Evolutionary conservation across 1,140 invertebrate genomes (phyloP), one percentile per base, ranked within the genome.

Genomic region (Scylla paramamosain): DNA sequence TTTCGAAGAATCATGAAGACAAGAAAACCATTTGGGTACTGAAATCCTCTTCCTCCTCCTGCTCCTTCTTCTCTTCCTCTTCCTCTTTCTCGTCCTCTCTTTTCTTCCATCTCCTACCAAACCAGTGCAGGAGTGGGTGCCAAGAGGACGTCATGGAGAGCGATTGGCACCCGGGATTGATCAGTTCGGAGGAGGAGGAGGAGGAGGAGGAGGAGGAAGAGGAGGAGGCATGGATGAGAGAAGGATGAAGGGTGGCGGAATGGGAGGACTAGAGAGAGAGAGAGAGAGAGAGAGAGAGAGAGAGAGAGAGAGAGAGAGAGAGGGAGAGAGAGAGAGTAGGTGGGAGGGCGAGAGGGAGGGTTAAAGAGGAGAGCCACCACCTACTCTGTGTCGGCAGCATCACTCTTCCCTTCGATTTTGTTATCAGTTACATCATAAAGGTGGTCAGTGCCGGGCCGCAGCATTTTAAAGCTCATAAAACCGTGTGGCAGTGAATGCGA

Each of bases 131-230:
- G 83, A 67, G 90, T 92, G 91, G 77, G 94, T 95, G 94, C 91
- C 94, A 95, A 92, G 91, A 95, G 91, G 94, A 94, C 91, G 94
- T 92, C 94, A 95, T 92, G 90, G 94, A 92, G 93, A 94, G 94
- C 94, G 91, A 95, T 95, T 95, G 94, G 94, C 94, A 95, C 94
- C 91, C 90, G n/a, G 94, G 94, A 95, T 95, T 95, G 94, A 95
- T 95, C 94, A 92, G 94, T 91, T 86, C 48, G 89, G 52, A 91
- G 84, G 39, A 91, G 67, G 67, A 82, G 28, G 67, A 82, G 82
- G 83, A 82, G 59, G 59, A 39, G 59, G 59, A 39, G 59, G 59
- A 39, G 91, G 59, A 77, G 31, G 90, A 77, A 29, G 59, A 67
- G 59, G 59, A 92, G 92, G 48, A 39, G 39, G 77, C 29, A 82